Evolutionary conservation across 2,888 invertebrate species (phyloP).

Genomic region (Priocnemis perturbator): DNA sequence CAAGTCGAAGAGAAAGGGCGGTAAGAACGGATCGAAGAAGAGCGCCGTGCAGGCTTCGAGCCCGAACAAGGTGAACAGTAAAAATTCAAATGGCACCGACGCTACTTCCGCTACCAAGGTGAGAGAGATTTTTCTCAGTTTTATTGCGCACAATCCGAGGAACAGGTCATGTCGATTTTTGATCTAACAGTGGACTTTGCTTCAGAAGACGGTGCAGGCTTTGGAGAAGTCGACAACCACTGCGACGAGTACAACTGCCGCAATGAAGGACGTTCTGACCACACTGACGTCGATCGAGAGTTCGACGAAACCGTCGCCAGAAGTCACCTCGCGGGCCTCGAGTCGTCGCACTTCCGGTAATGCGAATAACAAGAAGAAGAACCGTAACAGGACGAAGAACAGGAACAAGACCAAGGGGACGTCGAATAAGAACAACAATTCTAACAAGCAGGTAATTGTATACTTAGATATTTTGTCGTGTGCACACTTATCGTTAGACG

Average conservation of each 20-base stretch:
- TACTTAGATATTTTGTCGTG: no score
- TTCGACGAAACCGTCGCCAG: neutral
- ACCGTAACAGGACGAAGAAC: conserved; percentile 46
- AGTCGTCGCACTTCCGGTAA: conserved; percentile 37
- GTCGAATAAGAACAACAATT: conserved; percentile 59
- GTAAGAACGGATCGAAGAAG: conserved; percentile 59
- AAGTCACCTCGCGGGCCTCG: conserved; percentile 12
- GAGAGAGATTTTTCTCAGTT: neutral
- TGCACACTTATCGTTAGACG: no score
- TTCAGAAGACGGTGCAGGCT: no score
- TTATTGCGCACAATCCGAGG: no score
- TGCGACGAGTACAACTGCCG: no score
- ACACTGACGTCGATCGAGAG: neutral
- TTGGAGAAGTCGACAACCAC: no score
- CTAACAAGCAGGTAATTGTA: conserved; percentile 72
- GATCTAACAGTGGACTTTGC: no score
- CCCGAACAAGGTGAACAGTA: neutral
- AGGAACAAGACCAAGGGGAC: conserved; percentile 50
- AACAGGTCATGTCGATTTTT: no score
- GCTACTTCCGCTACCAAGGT: neutral
- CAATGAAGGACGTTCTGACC: no score
- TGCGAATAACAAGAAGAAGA: conserved; percentile 75
- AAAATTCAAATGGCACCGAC: conserved; percentile 22
- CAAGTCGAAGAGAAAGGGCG: conserved; percentile 57
- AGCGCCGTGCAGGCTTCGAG: conserved; percentile 17